These are phyloP conservation scores for Aphelenchoides fujianensis DNA, from an alignment of 1,140 invertebrate species.

Conservation along the genomic window DNA sequence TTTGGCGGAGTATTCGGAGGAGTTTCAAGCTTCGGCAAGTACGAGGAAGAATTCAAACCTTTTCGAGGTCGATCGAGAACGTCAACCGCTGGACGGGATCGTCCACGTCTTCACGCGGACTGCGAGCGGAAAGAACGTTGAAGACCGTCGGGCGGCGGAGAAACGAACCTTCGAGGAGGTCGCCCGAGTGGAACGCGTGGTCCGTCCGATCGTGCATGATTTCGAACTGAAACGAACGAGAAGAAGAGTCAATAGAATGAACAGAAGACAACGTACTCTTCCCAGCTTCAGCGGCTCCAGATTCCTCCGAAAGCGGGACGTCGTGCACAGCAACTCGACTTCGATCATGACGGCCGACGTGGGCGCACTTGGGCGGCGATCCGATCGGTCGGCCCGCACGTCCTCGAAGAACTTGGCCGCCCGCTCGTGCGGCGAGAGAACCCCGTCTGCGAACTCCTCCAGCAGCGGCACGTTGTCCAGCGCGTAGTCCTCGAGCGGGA, in stretches of 20 bases:
- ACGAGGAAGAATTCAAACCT: neutral
- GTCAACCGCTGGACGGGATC: neutral
- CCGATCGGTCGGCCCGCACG: neutral
- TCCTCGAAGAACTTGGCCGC: slow-evolving; percentile 1
- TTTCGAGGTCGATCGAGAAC: neutral
- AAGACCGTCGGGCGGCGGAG: neutral
- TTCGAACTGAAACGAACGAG: slow-evolving; percentile 5
- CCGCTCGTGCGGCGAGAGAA: neutral
- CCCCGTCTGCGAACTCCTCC: neutral
- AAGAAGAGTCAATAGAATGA: neutral
- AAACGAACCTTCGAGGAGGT: slow-evolving; percentile 11
- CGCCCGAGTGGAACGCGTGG: slow-evolving; percentile 6
- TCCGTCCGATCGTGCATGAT: slow-evolving; percentile 18
- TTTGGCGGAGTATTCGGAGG: too few species aligned
- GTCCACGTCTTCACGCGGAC: neutral
- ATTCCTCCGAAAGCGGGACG: neutral
- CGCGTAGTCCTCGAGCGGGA: neutral
- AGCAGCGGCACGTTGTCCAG: slow-evolving; percentile 1
- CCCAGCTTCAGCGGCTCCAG: neutral
- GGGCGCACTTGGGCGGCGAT: neutral
- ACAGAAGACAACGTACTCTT: neutral
- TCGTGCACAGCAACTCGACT: slow-evolving; percentile 5
- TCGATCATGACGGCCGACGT: slow-evolving; percentile 11
- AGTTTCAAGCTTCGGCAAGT: too few species aligned
- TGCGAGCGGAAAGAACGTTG: neutral